These are phyloP conservation scores for Aldabrachelys gigantea DNA, from an alignment of 2,113 vertebrate genomes.

Conservation along the genomic window DNA sequence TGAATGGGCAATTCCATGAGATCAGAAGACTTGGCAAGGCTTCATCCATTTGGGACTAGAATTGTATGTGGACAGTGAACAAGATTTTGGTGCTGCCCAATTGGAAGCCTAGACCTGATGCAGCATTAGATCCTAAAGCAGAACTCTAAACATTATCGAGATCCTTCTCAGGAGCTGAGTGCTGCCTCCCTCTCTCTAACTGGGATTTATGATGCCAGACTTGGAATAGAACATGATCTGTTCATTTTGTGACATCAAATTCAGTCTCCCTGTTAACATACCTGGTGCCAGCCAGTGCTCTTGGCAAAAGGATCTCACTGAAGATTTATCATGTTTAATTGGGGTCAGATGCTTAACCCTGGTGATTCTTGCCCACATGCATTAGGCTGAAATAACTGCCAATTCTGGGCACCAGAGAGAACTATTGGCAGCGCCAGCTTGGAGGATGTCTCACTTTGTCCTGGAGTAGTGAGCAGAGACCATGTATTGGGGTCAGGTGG, in stretches of 20 bases:
- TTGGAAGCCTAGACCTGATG: slow-evolving; percentile 66
- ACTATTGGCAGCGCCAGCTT: slow-evolving; percentile 63
- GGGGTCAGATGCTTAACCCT: slow-evolving; percentile 73
- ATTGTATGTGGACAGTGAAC: slow-evolving; percentile 61
- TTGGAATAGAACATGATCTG: slow-evolving; percentile 69
- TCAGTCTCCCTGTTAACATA: slow-evolving; percentile 1
- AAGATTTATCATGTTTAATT: slow-evolving; percentile 67
- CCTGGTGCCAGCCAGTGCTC: slow-evolving; percentile 64
- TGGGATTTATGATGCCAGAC: slow-evolving; percentile 60
- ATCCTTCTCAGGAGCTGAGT: slow-evolving; percentile 63
- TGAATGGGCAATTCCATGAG: slow-evolving; percentile 74
- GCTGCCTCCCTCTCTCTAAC: slow-evolving; percentile 55
- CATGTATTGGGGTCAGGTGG: slow-evolving; percentile 22
- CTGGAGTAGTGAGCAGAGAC: slow-evolving; percentile 41
- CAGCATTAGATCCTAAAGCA: slow-evolving; percentile 61
- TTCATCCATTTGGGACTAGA: slow-evolving; percentile 61
- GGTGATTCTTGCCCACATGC: slow-evolving; percentile 64
- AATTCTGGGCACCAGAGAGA: slow-evolving; percentile 59
- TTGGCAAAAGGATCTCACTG: slow-evolving; percentile 61
- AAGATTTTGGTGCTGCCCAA: neutral
- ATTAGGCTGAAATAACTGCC: slow-evolving; percentile 57
- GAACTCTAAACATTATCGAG: slow-evolving; percentile 51
- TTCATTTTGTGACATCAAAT: slow-evolving; percentile 38
- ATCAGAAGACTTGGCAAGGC: slow-evolving; percentile 72
- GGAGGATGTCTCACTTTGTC: slow-evolving; percentile 46